Percentiles rank a stretch among this genome's conserved stretches.
Conservation (phyloP, 2,797 vertebrate species). For the Chaunax sp. region DNA sequence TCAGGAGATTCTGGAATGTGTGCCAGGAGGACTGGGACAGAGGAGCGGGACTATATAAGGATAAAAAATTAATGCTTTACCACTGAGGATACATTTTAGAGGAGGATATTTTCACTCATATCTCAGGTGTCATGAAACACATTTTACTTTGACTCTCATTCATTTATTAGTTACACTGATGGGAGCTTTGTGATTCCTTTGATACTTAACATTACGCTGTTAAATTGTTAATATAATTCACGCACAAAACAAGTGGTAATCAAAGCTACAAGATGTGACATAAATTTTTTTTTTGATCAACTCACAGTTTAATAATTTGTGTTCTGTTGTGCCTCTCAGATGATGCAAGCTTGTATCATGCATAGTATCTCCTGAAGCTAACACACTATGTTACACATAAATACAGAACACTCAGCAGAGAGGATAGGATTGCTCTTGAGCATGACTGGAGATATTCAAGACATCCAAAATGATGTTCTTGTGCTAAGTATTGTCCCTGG, state of each 20-base stretch:
- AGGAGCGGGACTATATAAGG: slow-evolving; percentile 42
- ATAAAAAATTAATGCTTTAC: slow-evolving; percentile 34
- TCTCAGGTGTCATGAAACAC: not conserved
- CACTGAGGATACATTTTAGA: slow-evolving; percentile 34
- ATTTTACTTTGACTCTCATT: not conserved
- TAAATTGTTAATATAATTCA: not conserved
- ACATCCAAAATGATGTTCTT: not conserved
- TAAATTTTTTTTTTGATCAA: too few relatives aligned
- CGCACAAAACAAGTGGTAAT: not conserved
- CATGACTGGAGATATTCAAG: not conserved
- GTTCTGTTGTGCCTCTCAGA: slow-evolving; percentile 2
- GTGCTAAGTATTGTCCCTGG: slow-evolving; percentile 1
- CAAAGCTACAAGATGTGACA: slow-evolving; percentile 1
- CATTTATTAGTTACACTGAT: not conserved
- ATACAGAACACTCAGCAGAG: not conserved
- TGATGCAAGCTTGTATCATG: slow-evolving; percentile 34
- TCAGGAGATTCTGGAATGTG: slow-evolving; percentile 37
- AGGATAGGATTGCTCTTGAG: not conserved
- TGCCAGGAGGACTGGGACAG: slow-evolving; percentile 59
- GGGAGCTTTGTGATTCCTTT: slow-evolving; percentile 2
- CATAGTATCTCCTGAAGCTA: slow-evolving; percentile 6
- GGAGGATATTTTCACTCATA: slow-evolving; percentile 3
- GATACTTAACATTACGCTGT: not conserved
- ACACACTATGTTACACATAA: not conserved
- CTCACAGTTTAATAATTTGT: slow-evolving; percentile 25